Percentiles rank a stretch among this genome's conserved stretches.
Conservation (phyloP, 2,888 invertebrate species). For the Drosophila mettleri region DNA sequence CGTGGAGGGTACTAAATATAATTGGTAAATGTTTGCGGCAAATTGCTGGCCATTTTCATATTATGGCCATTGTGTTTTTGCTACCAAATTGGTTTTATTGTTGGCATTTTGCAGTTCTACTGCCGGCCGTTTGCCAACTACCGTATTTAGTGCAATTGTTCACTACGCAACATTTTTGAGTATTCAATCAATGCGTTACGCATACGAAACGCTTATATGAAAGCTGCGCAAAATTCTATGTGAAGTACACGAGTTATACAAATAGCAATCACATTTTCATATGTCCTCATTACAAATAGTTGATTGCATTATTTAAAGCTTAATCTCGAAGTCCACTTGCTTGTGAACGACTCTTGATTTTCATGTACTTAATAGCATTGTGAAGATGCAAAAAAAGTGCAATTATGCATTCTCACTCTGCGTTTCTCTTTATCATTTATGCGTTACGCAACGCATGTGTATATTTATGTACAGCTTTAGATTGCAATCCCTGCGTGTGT, state of each 20-base stretch:
- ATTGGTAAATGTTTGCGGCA: conserved; percentile 69
- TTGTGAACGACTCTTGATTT: conserved; percentile 1
- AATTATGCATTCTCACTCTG: conserved; percentile 22
- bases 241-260: not conserved
- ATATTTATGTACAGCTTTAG: conserved; percentile 41
- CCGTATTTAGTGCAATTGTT: conserved; percentile 4
- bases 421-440: conserved; percentile 12
- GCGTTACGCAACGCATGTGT: not conserved
- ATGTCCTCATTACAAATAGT: not conserved
- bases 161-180: conserved; percentile 7
- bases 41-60: conserved; percentile 68
- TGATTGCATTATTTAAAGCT: not conserved
- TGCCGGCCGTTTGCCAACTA: conserved; percentile 18
- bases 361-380: not conserved
- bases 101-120: conserved; percentile 40
- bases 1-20: conserved; percentile 55
- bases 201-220: conserved; percentile 9
- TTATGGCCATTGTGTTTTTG: conserved; percentile 64
- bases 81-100: conserved; percentile 66
- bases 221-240: not conserved
- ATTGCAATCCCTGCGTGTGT: conserved; percentile 19
- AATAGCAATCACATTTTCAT: not conserved
- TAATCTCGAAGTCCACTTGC: not conserved
- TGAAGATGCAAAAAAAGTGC: conserved; percentile 19
- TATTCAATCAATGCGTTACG: conserved; percentile 1